Conservation (phyloP, 2,888 invertebrate genomes). For the Tolmerus cingulatus region DNA sequence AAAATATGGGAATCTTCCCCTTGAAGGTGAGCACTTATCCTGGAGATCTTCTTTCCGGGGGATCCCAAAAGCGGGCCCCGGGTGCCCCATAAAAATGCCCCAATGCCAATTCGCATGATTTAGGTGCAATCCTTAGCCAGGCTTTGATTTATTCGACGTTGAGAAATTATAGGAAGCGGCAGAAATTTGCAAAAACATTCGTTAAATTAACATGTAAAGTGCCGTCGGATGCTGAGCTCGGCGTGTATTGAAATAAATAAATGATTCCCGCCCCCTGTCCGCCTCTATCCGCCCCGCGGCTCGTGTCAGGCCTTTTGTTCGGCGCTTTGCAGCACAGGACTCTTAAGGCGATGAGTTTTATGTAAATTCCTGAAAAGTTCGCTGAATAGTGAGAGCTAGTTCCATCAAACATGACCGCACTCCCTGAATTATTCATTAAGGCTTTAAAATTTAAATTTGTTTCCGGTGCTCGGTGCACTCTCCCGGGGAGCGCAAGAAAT, state of each 20-base stretch:
- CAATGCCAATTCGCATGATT: background rate
- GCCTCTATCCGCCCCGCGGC: background rate
- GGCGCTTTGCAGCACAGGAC: background rate
- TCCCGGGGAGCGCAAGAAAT: background rate
- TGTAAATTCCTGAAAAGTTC: constrained; percentile 5
- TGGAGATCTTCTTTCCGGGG: background rate
- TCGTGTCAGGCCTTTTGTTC: background rate
- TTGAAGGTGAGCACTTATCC: background rate
- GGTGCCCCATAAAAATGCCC: background rate
- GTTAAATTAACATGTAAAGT: constrained; percentile 14
- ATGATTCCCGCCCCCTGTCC: background rate
- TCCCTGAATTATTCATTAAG: constrained; percentile 2
- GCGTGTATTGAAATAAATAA: constrained; percentile 6
- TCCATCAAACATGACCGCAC: constrained; percentile 18
- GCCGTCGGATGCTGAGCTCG: background rate
- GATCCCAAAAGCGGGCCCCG: background rate
- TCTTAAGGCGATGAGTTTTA: constrained; percentile 20
- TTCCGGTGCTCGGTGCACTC: background rate
- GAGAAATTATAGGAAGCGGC: background rate
- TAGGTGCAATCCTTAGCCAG: background rate
- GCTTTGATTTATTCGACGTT: constrained; percentile 8
- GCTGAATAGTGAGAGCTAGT: background rate
- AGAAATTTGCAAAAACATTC: background rate
- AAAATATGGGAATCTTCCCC: background rate
- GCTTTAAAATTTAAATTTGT: constrained; percentile 25